A percentile compares a stretch with the other conserved stretches of the same genome.
These are phyloP conservation scores for Peribatodes rhomboidaria DNA, from an alignment of 2,888 invertebrate species.

Conservation along the genomic window DNA sequence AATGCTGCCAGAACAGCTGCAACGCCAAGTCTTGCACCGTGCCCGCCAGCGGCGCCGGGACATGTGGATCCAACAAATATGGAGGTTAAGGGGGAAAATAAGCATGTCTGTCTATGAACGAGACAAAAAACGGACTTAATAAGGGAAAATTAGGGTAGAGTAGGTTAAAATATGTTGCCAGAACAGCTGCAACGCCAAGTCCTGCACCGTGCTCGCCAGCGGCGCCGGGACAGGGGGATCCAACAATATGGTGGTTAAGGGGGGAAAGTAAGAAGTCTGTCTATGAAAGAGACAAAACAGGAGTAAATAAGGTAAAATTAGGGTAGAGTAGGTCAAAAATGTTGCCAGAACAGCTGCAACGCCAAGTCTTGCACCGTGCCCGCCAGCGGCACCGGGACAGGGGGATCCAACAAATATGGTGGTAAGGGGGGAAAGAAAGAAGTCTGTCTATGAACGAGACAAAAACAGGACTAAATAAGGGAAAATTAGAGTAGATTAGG, in stretches of 20 bases:
- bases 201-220: conserved; percentile 85
- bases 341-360: conserved; percentile 89
- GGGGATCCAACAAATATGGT: conserved; percentile 65
- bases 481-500: too few relatives aligned
- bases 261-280: too few relatives aligned
- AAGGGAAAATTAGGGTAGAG: too few relatives aligned
- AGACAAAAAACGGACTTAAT: too few relatives aligned
- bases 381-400: conserved; percentile 61
- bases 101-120: too few relatives aligned
- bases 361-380: conserved; percentile 88
- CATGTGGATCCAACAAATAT: conserved; percentile 65
- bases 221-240: too few relatives aligned
- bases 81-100: conserved; percentile 67
- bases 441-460: too few relatives aligned
- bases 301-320: too few relatives aligned
- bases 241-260: conserved; percentile 66
- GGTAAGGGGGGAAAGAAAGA: too few relatives aligned
- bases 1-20: conserved; percentile 88
- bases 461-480: too few relatives aligned
- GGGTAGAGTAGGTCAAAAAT: too few relatives aligned
- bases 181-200: conserved; percentile 90
- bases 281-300: too few relatives aligned
- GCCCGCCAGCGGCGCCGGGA: conserved; percentile 65
- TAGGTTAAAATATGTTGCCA: conserved; percentile 91
- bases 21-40: conserved; percentile 89